Base-by-base conservation (phyloP, 2,113 vertebrate genomes). In the Petrocephalus microphthalmus region DNA sequence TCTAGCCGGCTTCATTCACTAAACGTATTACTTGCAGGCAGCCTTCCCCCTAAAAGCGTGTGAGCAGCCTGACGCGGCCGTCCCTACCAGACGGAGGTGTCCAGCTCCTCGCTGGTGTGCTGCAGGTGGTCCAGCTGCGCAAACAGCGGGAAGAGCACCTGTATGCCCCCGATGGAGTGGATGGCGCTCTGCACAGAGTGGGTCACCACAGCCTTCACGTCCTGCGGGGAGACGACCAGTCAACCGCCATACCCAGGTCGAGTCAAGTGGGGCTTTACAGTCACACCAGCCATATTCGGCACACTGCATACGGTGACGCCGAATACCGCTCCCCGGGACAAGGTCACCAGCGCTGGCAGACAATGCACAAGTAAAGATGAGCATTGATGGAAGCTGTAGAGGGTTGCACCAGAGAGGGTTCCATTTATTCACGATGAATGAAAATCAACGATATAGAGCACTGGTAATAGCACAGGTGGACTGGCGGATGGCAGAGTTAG, bases 161-260 rank as follows among this genome's bases (percentile, higher is more conserved):
- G 98, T 89, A 99, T 96, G 0, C 98, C 98, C 91, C 98, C 98
- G 54, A 99, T 97, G 7, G 98, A 99, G 93, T 99, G 98, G 92
- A 99, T 96, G 51, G 98, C 98, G 92, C 98, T 99, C 93, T 99
- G 98, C 89, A 99, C 96, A 0, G 98, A 99, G 94, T 99, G 98
- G 0, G 98, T 99, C 93, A 99, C 94, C 92, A 99, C 97, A 6
- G 98, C 98, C 93, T 98, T 99, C 91, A 99, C 98, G 81, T 99
- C 98, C 98, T 99, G 47, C 19, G 85, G 15, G 91, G 71, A 90
- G 60, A 92, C 67, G 89, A 49, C 86, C 2, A 90, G 6, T 51
- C 83, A 84, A 33, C 7, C 60, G 3, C 3, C 0, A 19, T n/a
- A 64, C 60, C 60, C 60, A 29, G 5, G 37, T 45, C 56, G n/a